Base-by-base conservation (phyloP, 2,797 vertebrate genomes). In the Hemibagrus guttatus region DNA sequence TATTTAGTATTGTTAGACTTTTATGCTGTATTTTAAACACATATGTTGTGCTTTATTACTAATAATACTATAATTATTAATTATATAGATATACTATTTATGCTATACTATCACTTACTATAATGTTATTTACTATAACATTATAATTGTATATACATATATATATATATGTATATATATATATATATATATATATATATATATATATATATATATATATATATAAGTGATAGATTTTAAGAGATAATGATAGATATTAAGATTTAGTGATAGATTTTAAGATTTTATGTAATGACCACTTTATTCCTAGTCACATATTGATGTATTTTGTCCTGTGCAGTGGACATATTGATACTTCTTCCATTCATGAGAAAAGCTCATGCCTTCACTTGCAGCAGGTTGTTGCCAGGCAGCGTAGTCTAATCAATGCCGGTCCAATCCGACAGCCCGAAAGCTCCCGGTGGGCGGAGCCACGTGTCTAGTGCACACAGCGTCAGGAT, bases 331-430 rank as follows among this genome's bases (percentile, higher is more conserved):
- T 52, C 16, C 74, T 31, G 46, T 46, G 8, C 42, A 49, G 9
- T 74, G 21, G 26, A 28, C 39, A 74, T 31, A 59, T 42, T 42
- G 66, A 58, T 39, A 31, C 21, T 42, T n/a, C 28, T 26, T 61
- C 49, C 69, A 61, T 42, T 84, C 56, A 54, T 39, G 6, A 61
- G 42, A 56, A 63, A 61, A 61, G 8, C 83, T 61, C 49, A 58
- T 59, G 7, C 28, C 28, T 35, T 49, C 12, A 21, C 84, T 54
- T n/a, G 87, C 86, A 92, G 83, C 63, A 90, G 87, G 90, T 91
- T 93, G 94, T 95, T 95, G 94, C 94, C 94, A 93, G 92, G 95
- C 94, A 95, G 92, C 91, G 88, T 88, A 75, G 80, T 49, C 88
- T 75, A 46, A 76, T 76, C 71, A 64, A 31, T 35, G 61, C 75